Conservation (phyloP, 2,797 vertebrate species). For the Siniperca obscura region DNA sequence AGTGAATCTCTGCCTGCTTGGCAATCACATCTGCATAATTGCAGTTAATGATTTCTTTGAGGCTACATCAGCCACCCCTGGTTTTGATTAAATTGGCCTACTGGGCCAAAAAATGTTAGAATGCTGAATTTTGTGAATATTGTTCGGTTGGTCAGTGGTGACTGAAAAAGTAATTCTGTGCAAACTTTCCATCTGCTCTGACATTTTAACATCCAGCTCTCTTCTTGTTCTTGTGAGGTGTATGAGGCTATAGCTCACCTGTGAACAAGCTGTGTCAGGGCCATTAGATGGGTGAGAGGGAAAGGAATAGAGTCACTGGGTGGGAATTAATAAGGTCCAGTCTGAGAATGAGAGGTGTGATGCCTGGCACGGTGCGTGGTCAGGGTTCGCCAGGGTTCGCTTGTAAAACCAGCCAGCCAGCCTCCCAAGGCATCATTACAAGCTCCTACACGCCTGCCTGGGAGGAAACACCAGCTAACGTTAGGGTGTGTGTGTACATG, state of each 20-base stretch:
- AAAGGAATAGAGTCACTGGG: constrained; percentile 26
- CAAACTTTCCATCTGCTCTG: constrained; percentile 20
- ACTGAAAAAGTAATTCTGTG: neutral
- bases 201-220: neutral
- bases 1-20: neutral
- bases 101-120: neutral
- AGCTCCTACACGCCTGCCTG: constrained; percentile 41
- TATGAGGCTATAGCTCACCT: constrained; percentile 25
- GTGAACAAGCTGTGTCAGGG: constrained; percentile 37
- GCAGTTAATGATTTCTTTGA: neutral
- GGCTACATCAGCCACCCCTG: neutral
- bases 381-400: constrained; percentile 40
- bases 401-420: constrained; percentile 53
- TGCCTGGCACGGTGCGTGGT: constrained; percentile 34
- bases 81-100: neutral
- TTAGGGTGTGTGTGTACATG: neutral
- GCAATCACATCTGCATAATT: constrained; percentile 4
- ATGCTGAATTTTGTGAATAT: neutral
- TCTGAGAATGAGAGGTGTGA: constrained; percentile 57
- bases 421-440: constrained; percentile 54
- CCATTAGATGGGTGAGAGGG: constrained; percentile 15
- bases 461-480: constrained; percentile 1
- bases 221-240: neutral
- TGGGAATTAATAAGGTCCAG: constrained; percentile 60
- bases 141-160: neutral